Base-by-base conservation (phyloP, 2,888 invertebrate species). In the Cantharis nigra region DNA sequence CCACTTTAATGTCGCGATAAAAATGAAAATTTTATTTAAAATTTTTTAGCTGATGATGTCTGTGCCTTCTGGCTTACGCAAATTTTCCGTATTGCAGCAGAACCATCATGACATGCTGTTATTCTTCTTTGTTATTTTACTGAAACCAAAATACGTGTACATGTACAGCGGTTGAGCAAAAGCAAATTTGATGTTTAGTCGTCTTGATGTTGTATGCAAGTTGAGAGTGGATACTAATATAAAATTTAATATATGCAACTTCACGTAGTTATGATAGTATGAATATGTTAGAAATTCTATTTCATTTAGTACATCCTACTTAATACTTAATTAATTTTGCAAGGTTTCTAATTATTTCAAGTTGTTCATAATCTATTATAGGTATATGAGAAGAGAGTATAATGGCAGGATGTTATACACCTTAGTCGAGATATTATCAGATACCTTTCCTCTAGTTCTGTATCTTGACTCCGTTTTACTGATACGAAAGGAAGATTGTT, bases 351-450 rank as follows among this genome's bases (percentile, higher is more conserved):
- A 72, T 76, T 76, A 76, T 72, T 76, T 71, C 20, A 69, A 76
- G 76, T 72, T 76, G 76, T 72, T 76, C 72, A 63, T 76, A 76
- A 76, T 76, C 76, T 72, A 76, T 76, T 76, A 69, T 76, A 69
- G 49, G 49, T 71, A 69, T 69, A 72, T 69, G 71, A 63, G 65
- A n/a, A 71, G 28, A 71, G 71, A 69, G 63, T 71, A 65, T 75
- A 67, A 69, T 63, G 30, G 62, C 63, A 69, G 72, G 63, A 65
- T 72, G 65, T 77, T 77, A 79, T 69, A 77, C 73, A 77, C 72
- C 69, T 71, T 70, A 72, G 75, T 72, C 20, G 67, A 73, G 74
- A 78, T 79, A 79, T 79, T 77, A 79, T 76, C 79, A 75, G 74
- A 65, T 75, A 76, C 69, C 75, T 74, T 71, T 69, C 69, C 70